Evolutionary conservation across 2,797 vertebrate species (phyloP).

Genomic region (Acropternis orthonyx): DNA sequence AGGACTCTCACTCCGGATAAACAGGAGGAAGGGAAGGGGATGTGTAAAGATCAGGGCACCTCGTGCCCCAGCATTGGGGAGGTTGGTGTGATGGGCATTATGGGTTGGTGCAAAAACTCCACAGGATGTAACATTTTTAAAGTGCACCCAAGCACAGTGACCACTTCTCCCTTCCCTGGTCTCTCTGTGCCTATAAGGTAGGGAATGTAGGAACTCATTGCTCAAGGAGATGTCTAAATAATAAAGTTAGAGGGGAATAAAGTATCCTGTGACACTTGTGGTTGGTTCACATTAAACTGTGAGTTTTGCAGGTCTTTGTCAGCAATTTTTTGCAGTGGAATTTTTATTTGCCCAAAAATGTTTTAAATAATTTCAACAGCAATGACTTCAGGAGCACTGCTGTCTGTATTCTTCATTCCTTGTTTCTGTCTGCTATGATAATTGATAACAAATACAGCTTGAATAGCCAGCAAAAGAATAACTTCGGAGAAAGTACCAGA

Average conservation of each 20-base stretch:
- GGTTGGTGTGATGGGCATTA: rapidly evolving
- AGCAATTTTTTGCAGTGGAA: background rate
- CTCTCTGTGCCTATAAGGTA: background rate
- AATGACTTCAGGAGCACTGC: background rate
- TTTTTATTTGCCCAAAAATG: background rate
- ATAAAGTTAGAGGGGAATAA: background rate
- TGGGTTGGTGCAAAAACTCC: rapidly evolving
- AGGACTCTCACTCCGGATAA: background rate
- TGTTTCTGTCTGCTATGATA: background rate
- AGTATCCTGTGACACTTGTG: background rate
- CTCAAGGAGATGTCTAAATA: background rate
- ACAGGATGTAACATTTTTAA: background rate
- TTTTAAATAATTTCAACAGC: background rate
- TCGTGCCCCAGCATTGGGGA: background rate
- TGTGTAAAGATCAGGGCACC: too few species aligned
- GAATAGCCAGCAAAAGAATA: background rate
- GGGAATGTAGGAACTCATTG: background rate
- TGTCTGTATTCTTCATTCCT: background rate
- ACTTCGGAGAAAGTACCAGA: background rate
- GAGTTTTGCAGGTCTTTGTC: background rate
- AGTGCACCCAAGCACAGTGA: background rate
- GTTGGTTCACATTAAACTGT: background rate
- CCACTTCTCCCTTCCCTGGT: background rate
- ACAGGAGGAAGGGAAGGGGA: background rate
- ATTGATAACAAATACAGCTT: background rate